Evolutionary conservation across 2,888 invertebrate species (phyloP), one percentile per base, ranked within the genome.

Genomic region (Sphecodes monilicornis): DNA sequence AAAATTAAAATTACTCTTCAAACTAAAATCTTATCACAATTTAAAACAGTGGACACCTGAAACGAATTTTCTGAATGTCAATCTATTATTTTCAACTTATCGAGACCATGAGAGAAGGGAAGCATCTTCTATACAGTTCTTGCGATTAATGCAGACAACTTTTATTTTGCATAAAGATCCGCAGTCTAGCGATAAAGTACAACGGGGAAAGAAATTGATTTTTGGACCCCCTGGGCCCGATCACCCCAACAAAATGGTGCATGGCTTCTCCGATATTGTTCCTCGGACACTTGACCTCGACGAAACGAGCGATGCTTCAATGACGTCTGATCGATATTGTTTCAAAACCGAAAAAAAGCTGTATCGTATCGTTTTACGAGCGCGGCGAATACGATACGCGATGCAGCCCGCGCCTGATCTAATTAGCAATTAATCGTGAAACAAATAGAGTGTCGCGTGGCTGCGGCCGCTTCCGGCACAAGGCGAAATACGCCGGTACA

Each of bases 401-500:
- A 22, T 1, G 66, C 22, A 36, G 18, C 60, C 60, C 60, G 8
- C 13, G 29, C 29, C 60, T 2, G 13, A 8, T 60, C n/a, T 60
- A 60, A 60, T 60, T 60, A 60, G 16, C 60, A 60, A 60, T 60
- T 60, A 29, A 60, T 29, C 29, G 60, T 29, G 18, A 2, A 60
- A 29, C 29, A 18, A 32, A 60, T 60, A 60, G 60, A 32, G 60
- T 29, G 29, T 60, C 29, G 29, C 60, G 16, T 3, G 16, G 29
- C 60, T 18, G 60, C 60, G 60, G 29, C 60, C 29, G 60, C 60
- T 66, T 75, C 64, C 66, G 75, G 22, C 22, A 22, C 74, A 5
- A 32, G 32, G 5, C n/a, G 18, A 54, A 32, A 46, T 46, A 26
- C 29, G 79, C 75, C 82, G 79, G 70, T 26, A 36, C 69, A 41